Evolutionary conservation across 2,888 invertebrate species (phyloP).

Genomic region (Ypsolopha sequella): DNA sequence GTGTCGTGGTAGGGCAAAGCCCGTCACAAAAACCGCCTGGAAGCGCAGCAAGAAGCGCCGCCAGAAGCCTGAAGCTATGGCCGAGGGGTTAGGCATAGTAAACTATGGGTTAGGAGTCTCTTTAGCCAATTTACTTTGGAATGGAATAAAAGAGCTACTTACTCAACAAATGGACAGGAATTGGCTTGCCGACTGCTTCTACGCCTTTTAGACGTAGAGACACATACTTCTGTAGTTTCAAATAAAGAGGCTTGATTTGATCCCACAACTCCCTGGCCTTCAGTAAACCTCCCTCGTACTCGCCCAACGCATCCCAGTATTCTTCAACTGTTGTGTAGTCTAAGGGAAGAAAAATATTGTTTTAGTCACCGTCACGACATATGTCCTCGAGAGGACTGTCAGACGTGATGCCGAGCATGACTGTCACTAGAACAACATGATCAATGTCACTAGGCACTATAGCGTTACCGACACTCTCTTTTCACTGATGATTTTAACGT

Average conservation of each 20-base stretch:
- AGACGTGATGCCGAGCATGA: neutral
- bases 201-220: slow-evolving; percentile 52
- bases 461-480: too few relatives aligned
- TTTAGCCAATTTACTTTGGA: too few relatives aligned
- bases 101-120: too few relatives aligned
- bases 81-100: too few relatives aligned
- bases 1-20: too few relatives aligned
- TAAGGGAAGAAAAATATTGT: slow-evolving; percentile 19
- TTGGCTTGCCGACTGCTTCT: slow-evolving; percentile 52
- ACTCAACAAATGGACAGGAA: slow-evolving; percentile 67
- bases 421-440: neutral
- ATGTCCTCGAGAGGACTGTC: neutral
- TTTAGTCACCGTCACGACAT: neutral
- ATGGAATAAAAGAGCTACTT: slow-evolving; percentile 21
- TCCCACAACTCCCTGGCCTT: slow-evolving; percentile 68
- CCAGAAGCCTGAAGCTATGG: too few relatives aligned
- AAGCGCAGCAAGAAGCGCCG: too few relatives aligned
- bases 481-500: too few relatives aligned
- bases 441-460: too few relatives aligned
- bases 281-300: slow-evolving; percentile 60
- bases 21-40: too few relatives aligned
- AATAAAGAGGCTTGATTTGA: slow-evolving; percentile 64
- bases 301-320: slow-evolving; percentile 69
- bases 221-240: slow-evolving; percentile 66
- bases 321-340: slow-evolving; percentile 52